Conservation (phyloP, 2,888 invertebrate species). For the Amiota communis region DNA sequence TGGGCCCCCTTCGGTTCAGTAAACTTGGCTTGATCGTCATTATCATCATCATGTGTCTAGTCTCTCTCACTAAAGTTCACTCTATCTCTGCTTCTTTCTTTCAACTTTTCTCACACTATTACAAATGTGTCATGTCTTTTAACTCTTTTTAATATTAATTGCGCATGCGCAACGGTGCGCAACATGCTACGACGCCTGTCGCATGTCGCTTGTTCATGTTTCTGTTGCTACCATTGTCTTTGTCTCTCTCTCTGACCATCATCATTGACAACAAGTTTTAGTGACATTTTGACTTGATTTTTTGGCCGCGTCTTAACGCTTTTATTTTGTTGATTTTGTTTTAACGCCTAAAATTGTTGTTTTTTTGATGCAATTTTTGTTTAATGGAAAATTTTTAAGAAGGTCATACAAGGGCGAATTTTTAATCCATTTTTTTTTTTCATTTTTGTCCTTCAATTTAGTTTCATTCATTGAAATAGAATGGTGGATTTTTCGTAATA, state of each 20-base stretch:
- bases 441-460: neutral
- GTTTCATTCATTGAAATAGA: neutral
- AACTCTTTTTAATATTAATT: constrained; percentile 10
- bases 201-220: no score
- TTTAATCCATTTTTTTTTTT: neutral
- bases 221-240: neutral
- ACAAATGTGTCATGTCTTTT: neutral
- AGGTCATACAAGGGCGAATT: neutral
- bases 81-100: no score
- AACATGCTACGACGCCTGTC: constrained; percentile 35
- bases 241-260: neutral
- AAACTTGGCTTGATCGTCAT: no score
- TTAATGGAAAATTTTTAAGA: neutral
- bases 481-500: neutral
- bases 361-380: neutral
- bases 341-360: neutral
- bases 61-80: no score
- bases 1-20: no score
- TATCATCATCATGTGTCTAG: no score
- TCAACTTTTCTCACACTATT: neutral
- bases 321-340: neutral
- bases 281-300: no score
- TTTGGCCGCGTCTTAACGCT: neutral
- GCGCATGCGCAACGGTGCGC: constrained; percentile 46
- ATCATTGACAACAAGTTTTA: neutral